Base-by-base conservation (phyloP, 2,797 vertebrate species). In the Tangara arthus region DNA sequence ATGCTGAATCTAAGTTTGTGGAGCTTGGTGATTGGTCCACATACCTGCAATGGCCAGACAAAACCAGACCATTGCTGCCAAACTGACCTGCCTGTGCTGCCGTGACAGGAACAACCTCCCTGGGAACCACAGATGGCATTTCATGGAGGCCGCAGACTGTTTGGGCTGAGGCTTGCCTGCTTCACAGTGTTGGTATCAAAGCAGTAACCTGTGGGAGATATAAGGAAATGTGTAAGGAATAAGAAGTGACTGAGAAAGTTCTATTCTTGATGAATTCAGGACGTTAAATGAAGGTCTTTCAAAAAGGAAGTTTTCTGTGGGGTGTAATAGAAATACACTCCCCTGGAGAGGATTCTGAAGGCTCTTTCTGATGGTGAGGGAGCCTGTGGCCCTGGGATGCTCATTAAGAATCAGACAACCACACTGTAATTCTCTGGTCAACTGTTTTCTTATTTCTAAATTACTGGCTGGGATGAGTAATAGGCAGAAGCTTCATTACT, bases 381-480 rank as follows among this genome's bases (percentile, higher is more conserved):
- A 92, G 71, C 63, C 63, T 93, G 90, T 94, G 92, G 88, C 79
- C 56, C 65, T 73, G 63, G 50, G 68, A 60, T 69, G 77, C 85
- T 95, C 37, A 35, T 63, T 80, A 85, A 82, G 92, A 84, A 94
- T 93, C 88, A 92, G 91, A 95, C 73, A 92, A 90, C 94, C 84
- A 12, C 94, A 82, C 92, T 94, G 52, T 95, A 90, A 88, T 95
- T 96, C 93, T 80, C 75, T 93, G 68, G 90, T 92, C 86, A 96
- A 96, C 80, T 93, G 76, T 91, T 93, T 84, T 70, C 87, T 95
- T 93, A 84, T 85, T 97, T 94, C 83, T 94, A 86, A 97, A 96
- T 95, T 95, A 84, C 87, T 87, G 79, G 76, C 87, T 95, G 60
- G 46, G 56, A 76, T 75, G 90, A 35, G 30, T 82, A 87, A 77